A percentile compares a stretch with the other conserved stretches of the same genome.
Evolutionary conservation across 2,888 invertebrate genomes (phyloP).

Genomic region (Polyommatus icarus): DNA sequence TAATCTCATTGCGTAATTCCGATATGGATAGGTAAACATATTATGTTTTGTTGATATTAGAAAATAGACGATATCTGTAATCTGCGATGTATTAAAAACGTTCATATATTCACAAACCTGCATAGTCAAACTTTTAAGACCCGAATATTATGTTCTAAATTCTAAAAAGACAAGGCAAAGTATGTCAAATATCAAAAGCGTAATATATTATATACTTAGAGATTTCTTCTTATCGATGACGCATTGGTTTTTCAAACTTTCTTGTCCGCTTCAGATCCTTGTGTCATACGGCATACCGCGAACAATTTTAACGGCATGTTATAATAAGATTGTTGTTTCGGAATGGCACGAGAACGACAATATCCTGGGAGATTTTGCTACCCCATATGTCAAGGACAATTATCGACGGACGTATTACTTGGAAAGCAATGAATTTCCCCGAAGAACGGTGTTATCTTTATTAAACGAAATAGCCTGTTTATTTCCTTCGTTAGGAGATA

Average conservation of each 20-base stretch:
- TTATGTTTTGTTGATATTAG: not conserved
- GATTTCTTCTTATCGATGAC: conserved; percentile 33
- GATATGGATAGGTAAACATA: conserved; percentile 20
- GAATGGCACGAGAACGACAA: not conserved
- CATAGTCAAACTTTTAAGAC: not conserved
- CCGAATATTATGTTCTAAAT: not conserved
- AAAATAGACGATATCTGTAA: not conserved
- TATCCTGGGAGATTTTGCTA: conserved; percentile 34
- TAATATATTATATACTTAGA: no score
- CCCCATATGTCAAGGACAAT: conserved; percentile 52
- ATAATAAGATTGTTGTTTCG: conserved; percentile 3
- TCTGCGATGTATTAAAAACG: not conserved
- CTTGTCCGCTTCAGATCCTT: conserved; percentile 33
- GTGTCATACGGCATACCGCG: not conserved
- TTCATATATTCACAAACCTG: not conserved
- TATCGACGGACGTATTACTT: conserved; percentile 42
- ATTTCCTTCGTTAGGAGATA: conserved; percentile 3
- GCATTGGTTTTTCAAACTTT: conserved; percentile 40
- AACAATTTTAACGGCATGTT: conserved; percentile 16
- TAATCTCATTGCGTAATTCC: conserved; percentile 18
- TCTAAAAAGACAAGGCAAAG: not conserved
- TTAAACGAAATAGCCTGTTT: conserved; percentile 33
- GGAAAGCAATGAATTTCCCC: conserved; percentile 42
- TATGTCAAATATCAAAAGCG: not conserved
- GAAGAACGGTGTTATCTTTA: conserved; percentile 37